Base-by-base conservation (phyloP, 2,797 vertebrate species). In the Tachyglossus aculeatus region DNA sequence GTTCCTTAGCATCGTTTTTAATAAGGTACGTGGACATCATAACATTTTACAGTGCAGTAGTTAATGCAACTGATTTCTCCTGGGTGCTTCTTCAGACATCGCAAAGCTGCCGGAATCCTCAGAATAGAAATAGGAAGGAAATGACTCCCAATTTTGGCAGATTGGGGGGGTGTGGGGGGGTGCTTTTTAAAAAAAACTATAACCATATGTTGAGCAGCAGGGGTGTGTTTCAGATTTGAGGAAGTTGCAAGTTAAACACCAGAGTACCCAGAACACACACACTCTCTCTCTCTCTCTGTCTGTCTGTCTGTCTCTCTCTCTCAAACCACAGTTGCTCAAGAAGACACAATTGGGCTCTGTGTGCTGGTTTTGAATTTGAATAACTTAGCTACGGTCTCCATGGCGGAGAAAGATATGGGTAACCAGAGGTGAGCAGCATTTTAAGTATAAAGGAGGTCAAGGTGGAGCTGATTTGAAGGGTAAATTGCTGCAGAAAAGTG, bases 111-210 rank as follows among this genome's bases (percentile, higher is more conserved):
- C 34, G 39, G 32, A 50, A 19, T 31, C 44, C 18, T 64, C 38
- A 18, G n/a, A 41, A 24, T 45, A 64, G 45, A 76, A 71, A 38
- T n/a, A 50, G 66, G 71, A 69, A 83, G 71, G 69, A 72, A 77
- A n/a, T n/a, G n/a, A 70, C 18, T 22, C 19, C 29, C 41, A 27
- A 1, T 56, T 67, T 31, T 71, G 48, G 53, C 38, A n/a, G n/a
- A n/a, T n/a, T n/a, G n/a, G n/a, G n/a, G n/a, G n/a, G n/a, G n/a
- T n/a, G n/a, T n/a, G n/a, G n/a, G n/a, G n/a, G n/a, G n/a, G n/a
- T n/a, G 39, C 10, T 53, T 72, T 33, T 77, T 81, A 34, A 79
- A 38, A 83, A 72, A 44, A 65, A 34, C 21, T 44, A n/a, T 58
- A 52, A 71, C 57, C 41, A 66, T 40, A 36, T 48, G 64, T 32